Conservation (phyloP, 2,888 invertebrate genomes). For the Tipula vernalis region DNA sequence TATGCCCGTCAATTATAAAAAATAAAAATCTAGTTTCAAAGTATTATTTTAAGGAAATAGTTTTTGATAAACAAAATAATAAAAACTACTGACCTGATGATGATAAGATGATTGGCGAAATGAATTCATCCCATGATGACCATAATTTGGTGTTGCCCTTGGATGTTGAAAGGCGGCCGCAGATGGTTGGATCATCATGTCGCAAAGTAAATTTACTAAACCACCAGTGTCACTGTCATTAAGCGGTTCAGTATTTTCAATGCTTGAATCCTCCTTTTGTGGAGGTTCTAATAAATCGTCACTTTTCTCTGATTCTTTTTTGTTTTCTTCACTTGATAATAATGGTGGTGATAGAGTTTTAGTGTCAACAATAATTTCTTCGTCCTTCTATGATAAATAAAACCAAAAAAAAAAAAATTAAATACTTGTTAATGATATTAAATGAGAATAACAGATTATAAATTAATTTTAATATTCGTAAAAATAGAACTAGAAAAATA, state of each 20-base stretch:
- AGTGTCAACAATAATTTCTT: not conserved
- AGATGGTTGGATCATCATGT: slow-evolving; percentile 34
- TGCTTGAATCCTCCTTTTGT: slow-evolving; percentile 16
- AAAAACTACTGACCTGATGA: slow-evolving; percentile 15
- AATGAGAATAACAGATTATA: not conserved
- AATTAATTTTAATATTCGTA: not conserved
- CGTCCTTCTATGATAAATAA: not conserved
- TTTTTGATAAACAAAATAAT: not conserved
- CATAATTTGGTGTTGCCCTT: slow-evolving; percentile 18
- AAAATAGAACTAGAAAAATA: not conserved
- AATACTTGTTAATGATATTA: not conserved
- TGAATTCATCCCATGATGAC: slow-evolving; percentile 18
- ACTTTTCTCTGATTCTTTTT: slow-evolving; percentile 5
- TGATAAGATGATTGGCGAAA: slow-evolving; percentile 19
- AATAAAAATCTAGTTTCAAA: not conserved
- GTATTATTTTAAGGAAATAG: not conserved
- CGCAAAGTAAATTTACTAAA: slow-evolving; percentile 28
- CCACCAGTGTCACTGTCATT: slow-evolving; percentile 34
- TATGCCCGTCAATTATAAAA: not conserved
- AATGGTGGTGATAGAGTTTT: not conserved
- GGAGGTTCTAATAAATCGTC: slow-evolving; percentile 13
- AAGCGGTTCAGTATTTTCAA: slow-evolving; percentile 31
- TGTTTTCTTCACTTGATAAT: slow-evolving; percentile 10
- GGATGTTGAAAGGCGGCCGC: slow-evolving; percentile 30
- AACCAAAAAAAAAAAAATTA: not conserved